A percentile compares a stretch with the other conserved stretches of the same genome.
Conservation (phyloP, 1,140 invertebrate genomes). For the Andricus grossulariae region DNA sequence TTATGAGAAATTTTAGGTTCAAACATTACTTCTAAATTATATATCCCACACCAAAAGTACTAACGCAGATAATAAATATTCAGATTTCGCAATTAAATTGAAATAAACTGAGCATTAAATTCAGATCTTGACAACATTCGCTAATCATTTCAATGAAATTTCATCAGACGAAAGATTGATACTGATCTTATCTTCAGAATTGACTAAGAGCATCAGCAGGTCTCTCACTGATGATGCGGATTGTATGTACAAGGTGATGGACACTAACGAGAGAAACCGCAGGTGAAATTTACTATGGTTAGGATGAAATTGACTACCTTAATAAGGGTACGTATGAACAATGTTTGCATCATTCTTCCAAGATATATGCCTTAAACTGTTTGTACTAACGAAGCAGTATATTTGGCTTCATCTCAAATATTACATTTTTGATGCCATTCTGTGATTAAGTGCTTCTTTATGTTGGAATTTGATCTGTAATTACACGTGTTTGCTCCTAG, state of each 20-base stretch:
- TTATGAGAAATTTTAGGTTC: too few species aligned
- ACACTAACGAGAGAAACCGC: conserved; percentile 55
- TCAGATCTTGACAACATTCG: too few species aligned
- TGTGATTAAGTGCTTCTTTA: too few species aligned
- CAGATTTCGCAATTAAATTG: too few species aligned
- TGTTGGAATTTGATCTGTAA: too few species aligned
- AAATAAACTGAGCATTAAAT: too few species aligned
- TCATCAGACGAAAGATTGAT: background rate
- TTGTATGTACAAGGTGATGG: conserved; percentile 46
- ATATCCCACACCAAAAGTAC: too few species aligned
- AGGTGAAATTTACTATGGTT: conserved; percentile 54
- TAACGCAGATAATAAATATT: too few species aligned
- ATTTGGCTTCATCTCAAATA: background rate
- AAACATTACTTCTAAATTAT: too few species aligned
- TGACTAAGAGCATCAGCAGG: conserved; percentile 52
- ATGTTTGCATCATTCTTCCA: conserved; percentile 44
- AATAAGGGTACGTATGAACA: conserved; percentile 51
- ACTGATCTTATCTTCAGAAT: conserved; percentile 34
- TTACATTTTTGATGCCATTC: too few species aligned
- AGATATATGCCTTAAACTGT: conserved; percentile 29
- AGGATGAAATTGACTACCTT: conserved; percentile 52
- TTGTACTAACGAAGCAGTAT: background rate
- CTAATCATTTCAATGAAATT: background rate
- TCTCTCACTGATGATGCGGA: conserved; percentile 46
- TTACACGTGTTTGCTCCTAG: too few species aligned